phyloP scores from a whole-genome alignment of 2,888 invertebrate species.

The Ptychoptera albimana region DNA sequence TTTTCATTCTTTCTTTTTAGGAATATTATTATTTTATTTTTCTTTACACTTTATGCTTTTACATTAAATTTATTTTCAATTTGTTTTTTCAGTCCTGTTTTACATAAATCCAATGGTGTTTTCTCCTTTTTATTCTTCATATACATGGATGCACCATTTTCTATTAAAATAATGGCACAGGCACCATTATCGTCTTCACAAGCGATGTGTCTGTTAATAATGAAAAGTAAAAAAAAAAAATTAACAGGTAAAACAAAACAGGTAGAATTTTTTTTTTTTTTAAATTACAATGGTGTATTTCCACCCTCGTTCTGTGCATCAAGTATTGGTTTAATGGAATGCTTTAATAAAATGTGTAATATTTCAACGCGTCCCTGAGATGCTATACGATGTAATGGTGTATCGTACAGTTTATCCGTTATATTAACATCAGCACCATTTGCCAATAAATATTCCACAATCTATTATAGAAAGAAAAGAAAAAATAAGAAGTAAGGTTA shows the following conservation, averaged over 20 bases:
- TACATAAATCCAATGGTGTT: conserved; percentile 7
- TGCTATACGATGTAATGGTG: conserved; percentile 8
- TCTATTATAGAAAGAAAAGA: not conserved
- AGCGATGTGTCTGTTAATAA: conserved; percentile 5
- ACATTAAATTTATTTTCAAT: conserved; percentile 3
- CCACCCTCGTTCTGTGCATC: conserved; percentile 7
- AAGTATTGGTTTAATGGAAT: conserved; percentile 1
- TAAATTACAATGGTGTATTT: conserved; percentile 7
- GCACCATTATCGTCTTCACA: conserved; percentile 8
- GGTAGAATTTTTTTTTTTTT: not conserved
- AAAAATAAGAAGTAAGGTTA: not conserved
- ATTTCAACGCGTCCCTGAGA: conserved; percentile 7
- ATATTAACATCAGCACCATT: conserved; percentile 8
- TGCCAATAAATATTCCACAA: conserved; percentile 7
- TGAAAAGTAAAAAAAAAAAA: not conserved
- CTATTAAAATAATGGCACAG: conserved; percentile 7
- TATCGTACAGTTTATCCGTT: conserved; percentile 7
- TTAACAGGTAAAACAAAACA: not conserved
- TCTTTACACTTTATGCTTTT: not conserved
- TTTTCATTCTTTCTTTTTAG: too few relatives aligned
- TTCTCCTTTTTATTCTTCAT: conserved; percentile 8
- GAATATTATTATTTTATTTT: not conserved
- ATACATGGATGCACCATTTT: conserved; percentile 7
- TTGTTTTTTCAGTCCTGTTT: conserved; percentile 7
- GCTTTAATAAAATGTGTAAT: conserved; percentile 6